phyloP scores from a whole-genome alignment of 2,888 invertebrate species.

The Drosophila demipolita region DNA sequence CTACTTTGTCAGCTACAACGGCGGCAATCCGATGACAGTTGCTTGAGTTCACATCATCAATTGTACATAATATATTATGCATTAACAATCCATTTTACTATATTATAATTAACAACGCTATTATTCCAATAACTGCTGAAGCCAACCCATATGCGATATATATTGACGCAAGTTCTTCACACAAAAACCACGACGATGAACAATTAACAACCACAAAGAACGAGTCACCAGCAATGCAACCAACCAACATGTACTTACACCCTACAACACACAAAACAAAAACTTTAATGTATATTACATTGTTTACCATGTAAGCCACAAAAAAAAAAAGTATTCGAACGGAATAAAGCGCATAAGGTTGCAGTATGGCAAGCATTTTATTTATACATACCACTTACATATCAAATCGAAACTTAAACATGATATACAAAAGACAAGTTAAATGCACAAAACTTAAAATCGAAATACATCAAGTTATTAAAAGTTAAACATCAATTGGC shows the following conservation, averaged over 20 bases:
- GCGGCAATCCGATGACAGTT: constrained; percentile 83
- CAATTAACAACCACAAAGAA: constrained; percentile 14
- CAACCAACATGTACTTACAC: constrained; percentile 23
- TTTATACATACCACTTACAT: constrained; percentile 49
- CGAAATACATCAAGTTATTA: constrained; percentile 10
- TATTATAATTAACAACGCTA: constrained; percentile 30
- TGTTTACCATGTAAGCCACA: constrained; percentile 48
- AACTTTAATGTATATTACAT: constrained; percentile 13
- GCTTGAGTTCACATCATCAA: constrained; percentile 65
- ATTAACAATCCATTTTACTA: constrained; percentile 20
- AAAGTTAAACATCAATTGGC: constrained; percentile 28
- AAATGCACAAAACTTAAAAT: constrained; percentile 21
- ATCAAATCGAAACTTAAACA: constrained; percentile 9
- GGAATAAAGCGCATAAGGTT: constrained; percentile 63
- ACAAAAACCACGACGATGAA: constrained; percentile 25
- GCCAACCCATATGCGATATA: constrained; percentile 37
- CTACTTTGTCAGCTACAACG: constrained; percentile 82
- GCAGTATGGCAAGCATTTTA: constrained; percentile 72
- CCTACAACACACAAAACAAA: constrained; percentile 7
- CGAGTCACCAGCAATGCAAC: constrained; percentile 23
- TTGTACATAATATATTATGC: constrained; percentile 48
- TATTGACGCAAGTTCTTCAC: constrained; percentile 40
- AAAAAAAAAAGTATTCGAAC: constrained; percentile 22
- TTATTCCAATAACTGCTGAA: constrained; percentile 48
- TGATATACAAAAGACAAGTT: constrained; percentile 23